Evolutionary conservation across 2,113 vertebrate genomes (phyloP).

Genomic region (Rhagologus leucostigma): DNA sequence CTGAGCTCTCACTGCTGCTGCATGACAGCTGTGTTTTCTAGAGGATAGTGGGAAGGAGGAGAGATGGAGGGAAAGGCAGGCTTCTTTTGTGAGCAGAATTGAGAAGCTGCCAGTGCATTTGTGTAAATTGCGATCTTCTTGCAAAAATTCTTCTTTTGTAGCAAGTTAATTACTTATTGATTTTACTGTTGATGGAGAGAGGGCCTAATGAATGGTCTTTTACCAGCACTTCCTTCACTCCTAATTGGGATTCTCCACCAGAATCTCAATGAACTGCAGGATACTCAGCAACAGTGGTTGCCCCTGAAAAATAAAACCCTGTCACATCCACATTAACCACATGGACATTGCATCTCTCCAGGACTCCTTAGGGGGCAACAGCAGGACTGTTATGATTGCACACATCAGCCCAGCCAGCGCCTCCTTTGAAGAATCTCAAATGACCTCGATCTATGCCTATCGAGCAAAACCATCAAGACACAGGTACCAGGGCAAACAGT

Average conservation of each 20-base stretch:
- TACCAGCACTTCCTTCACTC: background rate
- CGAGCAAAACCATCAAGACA: constrained; percentile 64
- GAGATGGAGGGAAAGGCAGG: background rate
- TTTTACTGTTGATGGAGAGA: constrained; percentile 1
- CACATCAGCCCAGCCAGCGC: constrained; percentile 70
- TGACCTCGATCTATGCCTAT: constrained; percentile 59
- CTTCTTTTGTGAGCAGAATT: background rate
- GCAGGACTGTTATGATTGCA: constrained; percentile 60
- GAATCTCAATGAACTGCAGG: background rate
- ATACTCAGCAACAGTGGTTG: background rate
- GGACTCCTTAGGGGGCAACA: constrained; percentile 72
- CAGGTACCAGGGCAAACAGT: constrained; percentile 27
- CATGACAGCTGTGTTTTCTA: background rate
- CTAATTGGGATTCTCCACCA: background rate
- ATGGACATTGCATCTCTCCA: background rate
- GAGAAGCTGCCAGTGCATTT: background rate
- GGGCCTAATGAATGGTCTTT: background rate
- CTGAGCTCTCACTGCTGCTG: background rate
- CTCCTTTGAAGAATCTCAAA: constrained; percentile 67
- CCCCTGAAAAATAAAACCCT: background rate
- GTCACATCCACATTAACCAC: background rate
- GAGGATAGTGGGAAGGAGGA: background rate
- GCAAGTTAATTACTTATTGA: constrained; percentile 48
- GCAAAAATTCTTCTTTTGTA: background rate
- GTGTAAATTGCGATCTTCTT: background rate